Evolutionary conservation across 2,888 invertebrate genomes (phyloP), one percentile per base, ranked within the genome.

Genomic region (Pyrochroa serraticornis): DNA sequence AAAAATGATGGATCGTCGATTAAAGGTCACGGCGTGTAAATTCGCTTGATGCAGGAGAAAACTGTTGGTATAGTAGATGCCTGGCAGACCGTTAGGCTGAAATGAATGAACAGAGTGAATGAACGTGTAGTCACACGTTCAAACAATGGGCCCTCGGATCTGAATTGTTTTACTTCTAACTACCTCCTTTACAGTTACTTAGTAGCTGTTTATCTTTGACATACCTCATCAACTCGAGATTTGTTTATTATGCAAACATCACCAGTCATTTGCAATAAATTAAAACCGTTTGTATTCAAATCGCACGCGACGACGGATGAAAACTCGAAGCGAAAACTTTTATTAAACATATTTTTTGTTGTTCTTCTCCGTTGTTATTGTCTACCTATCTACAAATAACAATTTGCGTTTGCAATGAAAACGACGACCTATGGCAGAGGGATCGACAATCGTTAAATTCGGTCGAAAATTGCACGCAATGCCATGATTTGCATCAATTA

Each of bases 81-180:
- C 22, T 22, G 22, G 22, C 22, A 22, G 22, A 22, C 67, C 66
- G 62, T 65, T 65, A 64, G 64, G 55, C 58, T 60, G 60, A 66
- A 68, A 68, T 68, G 68, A 67, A 68, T 67, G 67, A 62, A 62
- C 56, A 61, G 58, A 65, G 64, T 68, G 68, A 68, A 68, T 66
- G 66, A 66, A 62, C 52, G 64, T 63, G 58, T 60, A 63, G 65
- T 65, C 65, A 63, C 68, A 68, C 68, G 64, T 65, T 60, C 43
- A 51, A 66, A 66, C 68, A 65, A 68, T 63, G 57, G 64, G 62
- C 63, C 62, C 58, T 54, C 58, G 50, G 49, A 54, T 54, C 58
- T 58, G 58, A 58, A 58, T 58, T 58, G 58, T 58, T 58, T 58
- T 58, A 58, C 49, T 58, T 58, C 47, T 58, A 58, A 58, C 53